Evolutionary conservation across 2,888 invertebrate species (phyloP), one percentile per base, ranked within the genome.

Genomic region (Penaeus monodon): DNA sequence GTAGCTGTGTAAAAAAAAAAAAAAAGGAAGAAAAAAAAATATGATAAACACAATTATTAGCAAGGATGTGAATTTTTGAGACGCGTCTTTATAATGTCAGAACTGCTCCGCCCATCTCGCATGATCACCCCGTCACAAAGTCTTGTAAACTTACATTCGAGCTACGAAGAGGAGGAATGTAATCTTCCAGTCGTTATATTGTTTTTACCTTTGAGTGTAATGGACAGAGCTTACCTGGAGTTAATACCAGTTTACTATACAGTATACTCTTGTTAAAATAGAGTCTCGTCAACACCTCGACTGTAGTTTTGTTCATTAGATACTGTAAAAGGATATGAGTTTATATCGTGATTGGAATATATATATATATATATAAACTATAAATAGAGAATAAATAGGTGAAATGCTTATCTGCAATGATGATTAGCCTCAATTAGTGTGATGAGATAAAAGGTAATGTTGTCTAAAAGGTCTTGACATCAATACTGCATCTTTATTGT

Each of bases 101-200:
- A 77, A 63, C 57, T 77, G 77, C 77, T 77, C 77, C 57, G 57
- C 77, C 77, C 77, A 77, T 63, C 77, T 57, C 33, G n/a, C 63
- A 57, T 22, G 77, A 33, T 80, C 44, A 22, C 66, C 33, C 38
- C 10, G 65, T 38, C n/a, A 14, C 80, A 65, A 33, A 65, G 80
- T 64, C 38, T 64, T 38, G 64, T 81, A 66, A 66, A 66, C 44
- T 81, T 70, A 44, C 57, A 68, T 33, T 44, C n/a, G 20, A 77
- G 77, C 77, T 24, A 27, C 63, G 77, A 57, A 77, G 77, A 77
- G n/a, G 66, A 57, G 66, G 68, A 44, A 44, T 81, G 81, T 81
- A 57, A 81, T 66, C 81, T 68, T 81, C 65, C 68, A 57, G 57
- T 57, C 63, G 70, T 27, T 82, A 70, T 82, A 73, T 82, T 82